These are phyloP conservation scores for Boloria selene DNA, from an alignment of 2,888 invertebrate genomes.

Conservation along the genomic window DNA sequence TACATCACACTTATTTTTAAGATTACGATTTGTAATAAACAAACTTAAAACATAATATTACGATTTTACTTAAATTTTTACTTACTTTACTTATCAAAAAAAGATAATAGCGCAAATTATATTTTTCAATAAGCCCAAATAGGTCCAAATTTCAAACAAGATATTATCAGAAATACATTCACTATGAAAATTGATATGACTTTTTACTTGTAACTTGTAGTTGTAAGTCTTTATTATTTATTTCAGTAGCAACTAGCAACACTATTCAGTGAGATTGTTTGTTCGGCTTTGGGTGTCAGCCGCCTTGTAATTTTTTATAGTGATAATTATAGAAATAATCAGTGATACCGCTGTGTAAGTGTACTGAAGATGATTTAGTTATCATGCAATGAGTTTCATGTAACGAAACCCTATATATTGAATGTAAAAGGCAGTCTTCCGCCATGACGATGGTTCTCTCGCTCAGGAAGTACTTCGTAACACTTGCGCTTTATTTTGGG, in stretches of 20 bases:
- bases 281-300: constrained; percentile 82
- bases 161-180: no score
- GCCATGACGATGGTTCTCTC: constrained; percentile 77
- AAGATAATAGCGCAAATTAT: no score
- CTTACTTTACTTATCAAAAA: no score
- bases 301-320: constrained; percentile 69
- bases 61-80: no score
- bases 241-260: constrained; percentile 58
- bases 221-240: constrained; percentile 3
- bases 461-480: constrained; percentile 67
- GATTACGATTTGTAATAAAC: no score
- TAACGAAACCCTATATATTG: constrained; percentile 56
- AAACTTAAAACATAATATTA: no score
- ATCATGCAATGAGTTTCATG: constrained; percentile 64
- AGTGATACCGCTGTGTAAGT: constrained; percentile 59
- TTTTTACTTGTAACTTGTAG: not conserved
- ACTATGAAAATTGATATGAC: not conserved
- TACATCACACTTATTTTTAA: no score
- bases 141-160: no score
- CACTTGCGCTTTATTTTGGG: constrained; percentile 72
- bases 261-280: constrained; percentile 65
- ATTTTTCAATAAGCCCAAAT: no score
- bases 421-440: constrained; percentile 70
- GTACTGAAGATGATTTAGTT: constrained; percentile 69
- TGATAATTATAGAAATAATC: constrained; percentile 67